Evolutionary conservation across 2,797 vertebrate genomes (phyloP), one percentile per base, ranked within the genome.

Genomic region (Graptemys geographica): DNA sequence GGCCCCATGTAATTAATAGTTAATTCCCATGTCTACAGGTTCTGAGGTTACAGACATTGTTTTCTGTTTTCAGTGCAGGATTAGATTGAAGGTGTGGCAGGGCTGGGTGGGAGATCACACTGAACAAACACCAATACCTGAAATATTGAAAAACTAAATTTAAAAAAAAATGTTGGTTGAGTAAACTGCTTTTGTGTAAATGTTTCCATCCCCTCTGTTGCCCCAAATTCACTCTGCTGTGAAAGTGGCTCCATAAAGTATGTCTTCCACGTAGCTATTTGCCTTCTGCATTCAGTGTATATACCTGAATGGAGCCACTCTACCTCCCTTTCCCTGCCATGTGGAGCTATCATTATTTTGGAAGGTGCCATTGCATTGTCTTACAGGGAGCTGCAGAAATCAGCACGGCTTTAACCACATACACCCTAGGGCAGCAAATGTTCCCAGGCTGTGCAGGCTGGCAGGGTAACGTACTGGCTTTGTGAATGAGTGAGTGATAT

Each of bases 251-350:
- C 69, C 79, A 4, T 86, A 25, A 86, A 52, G 6, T 51, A 18
- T 56, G 33, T 31, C 53, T n/a, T 81, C 12, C n/a, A 88, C 83
- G 31, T 10, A 53, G 21, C 79, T 72, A 41, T 13, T 90, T 8
- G 3, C 6, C 72, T 59, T 78, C 44, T 59, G 11, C 81, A 76
- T 79, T 87, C 12, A 19, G 28, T 65, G 11, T 76, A 10, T 12
- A 19, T 2, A 72, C 9, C 9, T 41, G 65, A 72, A 41, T 3
- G 5, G n/a, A 72, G 65, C n/a, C n/a, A 2, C 7, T 84, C 44
- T n/a, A 8, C 7, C 5, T n/a, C 25, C 3, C 2, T 1, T 3
- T 13, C 3, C 9, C 13, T 0, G 0, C 25, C 2, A 2, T 10
- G 27, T 25, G 27, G 31, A 56, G 2, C 31, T 62, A 52, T 55